Base-by-base conservation (phyloP, 2,797 vertebrate species). In the Gastrophryne carolinensis region DNA sequence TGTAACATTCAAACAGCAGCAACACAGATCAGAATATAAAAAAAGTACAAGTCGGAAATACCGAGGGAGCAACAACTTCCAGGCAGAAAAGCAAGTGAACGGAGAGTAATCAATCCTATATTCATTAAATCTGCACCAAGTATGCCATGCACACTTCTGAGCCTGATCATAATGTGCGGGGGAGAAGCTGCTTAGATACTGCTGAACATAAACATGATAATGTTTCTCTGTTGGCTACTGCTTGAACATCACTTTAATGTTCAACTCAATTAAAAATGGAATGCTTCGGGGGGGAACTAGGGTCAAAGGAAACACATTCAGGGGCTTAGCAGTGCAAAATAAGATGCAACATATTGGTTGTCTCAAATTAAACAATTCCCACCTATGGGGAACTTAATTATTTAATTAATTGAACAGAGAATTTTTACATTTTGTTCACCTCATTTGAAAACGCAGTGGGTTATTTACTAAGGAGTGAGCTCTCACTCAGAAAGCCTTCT, bases 131-230 rank as follows among this genome's bases (percentile, higher is more conserved):
- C 30, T 57, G 21, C 54, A 61, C 53, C 23, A 8, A 67, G 17
- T 61, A 58, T 75, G 30, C 41, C 5, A 54, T 11, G 29, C 17
- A 52, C 68, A 30, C 37, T 66, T 49, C 34, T 72, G 60, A 50
- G 52, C 57, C 60, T 66, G 39, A 58, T 72, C 68, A 32, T 72
- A 60, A 69, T 56, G 60, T 29, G 39, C 39, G 44, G 39, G 5
- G 53, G 41, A 72, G 41, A 60, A 49, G 50, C 23, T 58, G 53
- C 23, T 56, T 37, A 49, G 41, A 60, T 58, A 72, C 60, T 57
- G 32, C 30, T 72, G 58, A 72, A 78, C 39, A 72, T 63, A 78
- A 66, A 72, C 75, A 78, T 32, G 68, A 60, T 78, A 72, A 78
- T 78, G 69, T 65, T 37, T 56, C 68, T 78, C 61, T 5, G 24